Base-by-base conservation (phyloP, 2,888 invertebrate species). In the Eumerus sabulonum region DNA sequence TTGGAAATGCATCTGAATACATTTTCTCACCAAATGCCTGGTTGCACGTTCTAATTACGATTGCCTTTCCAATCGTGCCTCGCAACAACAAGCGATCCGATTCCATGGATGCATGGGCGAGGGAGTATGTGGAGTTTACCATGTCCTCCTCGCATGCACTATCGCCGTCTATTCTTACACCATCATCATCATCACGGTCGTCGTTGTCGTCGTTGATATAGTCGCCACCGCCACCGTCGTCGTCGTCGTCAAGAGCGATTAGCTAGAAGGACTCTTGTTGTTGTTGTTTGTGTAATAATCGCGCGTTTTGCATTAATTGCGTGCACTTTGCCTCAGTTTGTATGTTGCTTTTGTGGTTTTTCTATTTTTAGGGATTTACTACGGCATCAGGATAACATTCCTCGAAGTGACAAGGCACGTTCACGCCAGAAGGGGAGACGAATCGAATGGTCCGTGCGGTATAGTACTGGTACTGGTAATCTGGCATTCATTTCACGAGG, bases 331-430 rank as follows among this genome's bases (percentile, higher is more conserved):
- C 27, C 27, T 77, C 45, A 9, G 51, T 17, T 68, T 27, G 63
- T 57, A 63, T 70, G 70, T 53, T 42, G 18, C 51, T 76, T n/a
- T 70, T 66, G 59, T 9, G 54, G 73, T 54, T 27, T n/a, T 27
- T 68, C 77, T 79, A 79, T 79, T 73, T 73, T 63, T 59, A 79
- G 63, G 53, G 16, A n/a, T 40, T 36, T 57, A 57, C 19, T 38
- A 47, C n/a, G 40, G 40, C 3, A 27, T 27, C 16, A 50, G 12
- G 40, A 56, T 35, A n/a, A 38, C 51, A 53, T 42, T 60, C 47
- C 44, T 4, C 18, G 3, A 67, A 67, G 73, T 79, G 73, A 79
- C 68, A 79, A 40, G 59, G 72, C 77, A 79, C 77, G 73, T 79
- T 53, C 67, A 59, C 47, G 54, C 47, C 18, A n/a, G 27, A 27